Evolutionary conservation across 2,797 vertebrate genomes (phyloP), one percentile per base, ranked within the genome.

Genomic region (Corythornis leucogaster): DNA sequence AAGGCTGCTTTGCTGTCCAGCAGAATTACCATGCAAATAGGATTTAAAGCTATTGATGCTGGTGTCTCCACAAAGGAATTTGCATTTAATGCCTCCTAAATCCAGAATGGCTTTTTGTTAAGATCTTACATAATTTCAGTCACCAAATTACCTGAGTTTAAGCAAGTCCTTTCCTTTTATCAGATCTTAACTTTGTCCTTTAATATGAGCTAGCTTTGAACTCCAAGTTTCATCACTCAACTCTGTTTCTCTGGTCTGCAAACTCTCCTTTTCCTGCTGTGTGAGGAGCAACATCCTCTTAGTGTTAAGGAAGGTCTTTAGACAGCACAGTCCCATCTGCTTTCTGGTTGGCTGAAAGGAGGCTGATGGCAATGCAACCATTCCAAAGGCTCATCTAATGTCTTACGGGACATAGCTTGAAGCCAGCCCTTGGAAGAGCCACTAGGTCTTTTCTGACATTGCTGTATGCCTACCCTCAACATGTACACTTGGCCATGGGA

Each of bases 1-100:
- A 81, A 71, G 50, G 12, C n/a, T 68, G 16, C 28, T 9, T 75
- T 1, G 0, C 35, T 61, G 24, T 54, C 70, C 38, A 54, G 59
- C 43, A 63, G 31, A 85, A 88, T 75, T 82, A 43, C 42, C 55
- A 7, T 24, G 17, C 55, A 73, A 42, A 75, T 10, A 63, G 42
- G 31, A 82, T 85, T n/a, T 83, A 67, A 78, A 53, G 30, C 25
- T 82, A 87, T 58, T 89, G 79, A 68, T 74, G 30, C 66, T 80
- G 30, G 5, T 70, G 9, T n/a, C 67, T 75, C 51, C 51, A 76
- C 51, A 81, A 78, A 48, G n/a, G 7, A 79, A 63, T 86, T 59
- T 85, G 66, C 30, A 45, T 92, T 69, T 92, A 55, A 76, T 84
- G 38, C 67, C 22, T 91, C 81, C 46, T 66, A 57, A 85, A 93